Evolutionary conservation across 1,140 invertebrate genomes (phyloP).

Genomic region (Pseudomyrmex cubaensis): DNA sequence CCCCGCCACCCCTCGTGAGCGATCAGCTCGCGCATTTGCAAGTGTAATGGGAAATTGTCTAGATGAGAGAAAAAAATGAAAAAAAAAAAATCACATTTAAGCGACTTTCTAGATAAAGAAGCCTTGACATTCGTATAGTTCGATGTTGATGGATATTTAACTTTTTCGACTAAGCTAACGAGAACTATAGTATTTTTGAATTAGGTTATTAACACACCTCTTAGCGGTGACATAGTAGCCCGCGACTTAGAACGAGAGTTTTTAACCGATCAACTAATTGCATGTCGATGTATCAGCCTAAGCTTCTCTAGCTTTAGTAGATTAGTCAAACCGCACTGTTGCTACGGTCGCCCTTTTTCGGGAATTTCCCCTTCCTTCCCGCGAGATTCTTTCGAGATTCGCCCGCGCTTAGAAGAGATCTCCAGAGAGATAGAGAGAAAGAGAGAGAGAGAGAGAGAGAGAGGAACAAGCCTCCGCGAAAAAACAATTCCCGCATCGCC

Average conservation of each 20-base stretch:
- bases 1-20: conserved; percentile 3
- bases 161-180: conserved; percentile 76
- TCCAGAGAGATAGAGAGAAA: neutral
- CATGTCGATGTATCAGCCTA: conserved; percentile 75
- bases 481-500: neutral
- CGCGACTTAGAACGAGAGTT: conserved; percentile 60
- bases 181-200: conserved; percentile 80
- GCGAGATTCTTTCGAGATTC: conserved; percentile 18
- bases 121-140: conserved; percentile 52
- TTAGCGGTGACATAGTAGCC: conserved; percentile 73
- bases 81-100: conserved; percentile 38
- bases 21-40: conserved; percentile 35
- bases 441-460: no score
- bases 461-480: no score
- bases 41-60: conserved; percentile 53
- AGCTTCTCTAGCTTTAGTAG: conserved; percentile 67
- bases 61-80: conserved; percentile 32
- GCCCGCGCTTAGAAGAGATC: conserved; percentile 23
- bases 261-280: conserved; percentile 65
- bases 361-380: conserved; percentile 14
- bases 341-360: conserved; percentile 34
- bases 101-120: conserved; percentile 57
- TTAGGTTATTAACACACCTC: conserved; percentile 72
- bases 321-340: conserved; percentile 30
- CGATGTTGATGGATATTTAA: conserved; percentile 66